Evolutionary conservation across 2,113 vertebrate species (phyloP).

Genomic region (Pygoscelis antarcticus): DNA sequence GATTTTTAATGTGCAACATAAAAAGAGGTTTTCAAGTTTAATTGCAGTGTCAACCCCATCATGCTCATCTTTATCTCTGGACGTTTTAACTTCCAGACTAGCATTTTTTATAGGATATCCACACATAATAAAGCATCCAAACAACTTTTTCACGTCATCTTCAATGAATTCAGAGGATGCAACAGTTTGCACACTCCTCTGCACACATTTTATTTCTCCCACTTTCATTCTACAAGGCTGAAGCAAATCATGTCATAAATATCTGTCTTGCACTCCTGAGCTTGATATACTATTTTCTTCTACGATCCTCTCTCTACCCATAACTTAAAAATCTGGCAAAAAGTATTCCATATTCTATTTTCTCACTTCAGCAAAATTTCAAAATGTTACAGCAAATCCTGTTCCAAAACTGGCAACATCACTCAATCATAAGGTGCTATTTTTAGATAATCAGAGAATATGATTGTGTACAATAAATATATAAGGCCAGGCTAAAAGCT

Average conservation of each 20-base stretch:
- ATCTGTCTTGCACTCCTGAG: slow-evolving; percentile 29
- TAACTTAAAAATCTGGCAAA: slow-evolving; percentile 42
- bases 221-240: slow-evolving; percentile 57
- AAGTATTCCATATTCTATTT: not conserved
- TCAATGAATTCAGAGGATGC: slow-evolving; percentile 69
- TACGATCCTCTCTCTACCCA: not conserved
- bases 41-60: slow-evolving; percentile 45
- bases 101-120: slow-evolving; percentile 51
- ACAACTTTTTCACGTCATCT: slow-evolving; percentile 69
- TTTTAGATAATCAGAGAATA: not conserved
- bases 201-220: slow-evolving; percentile 43
- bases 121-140: slow-evolving; percentile 72
- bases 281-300: slow-evolving; percentile 51
- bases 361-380: slow-evolving; percentile 31
- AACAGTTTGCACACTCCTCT: slow-evolving; percentile 65
- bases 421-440: not conserved
- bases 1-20: slow-evolving; percentile 61
- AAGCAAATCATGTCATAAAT: slow-evolving; percentile 38
- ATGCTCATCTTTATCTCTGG: slow-evolving; percentile 45
- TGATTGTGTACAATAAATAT: not conserved
- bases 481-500: not conserved
- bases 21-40: slow-evolving; percentile 67
- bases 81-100: slow-evolving; percentile 7
- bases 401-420: not conserved
- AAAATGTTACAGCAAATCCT: not conserved